Conservation (phyloP, 2,113 vertebrate genomes). For the Prinia subflava region DNA sequence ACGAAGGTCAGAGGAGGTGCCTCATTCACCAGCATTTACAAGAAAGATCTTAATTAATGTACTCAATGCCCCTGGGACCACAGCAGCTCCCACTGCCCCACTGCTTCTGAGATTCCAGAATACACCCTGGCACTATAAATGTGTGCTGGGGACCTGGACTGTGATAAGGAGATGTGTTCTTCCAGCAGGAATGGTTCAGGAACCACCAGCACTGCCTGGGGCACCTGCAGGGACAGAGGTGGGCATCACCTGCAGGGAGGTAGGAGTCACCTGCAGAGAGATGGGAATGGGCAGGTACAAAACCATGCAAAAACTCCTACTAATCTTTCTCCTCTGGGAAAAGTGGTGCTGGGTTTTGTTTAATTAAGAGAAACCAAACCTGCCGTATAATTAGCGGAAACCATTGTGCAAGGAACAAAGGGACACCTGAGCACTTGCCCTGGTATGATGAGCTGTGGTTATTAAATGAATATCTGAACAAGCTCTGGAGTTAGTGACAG, state of each 20-base stretch:
- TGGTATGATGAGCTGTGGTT: background rate
- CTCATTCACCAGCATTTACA: background rate
- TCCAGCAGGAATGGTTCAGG: rapidly evolving
- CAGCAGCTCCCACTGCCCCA: background rate
- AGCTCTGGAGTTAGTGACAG: background rate
- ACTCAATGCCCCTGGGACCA: rapidly evolving
- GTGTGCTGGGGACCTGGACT: background rate
- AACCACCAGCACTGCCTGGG: background rate
- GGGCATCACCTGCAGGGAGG: background rate
- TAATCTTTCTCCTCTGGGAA: background rate
- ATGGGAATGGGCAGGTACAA: background rate
- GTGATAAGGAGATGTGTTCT: background rate
- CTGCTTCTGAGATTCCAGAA: background rate
- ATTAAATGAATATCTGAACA: background rate
- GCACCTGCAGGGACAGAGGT: background rate
- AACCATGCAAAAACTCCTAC: background rate
- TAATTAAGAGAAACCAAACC: background rate
- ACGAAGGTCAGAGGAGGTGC: background rate
- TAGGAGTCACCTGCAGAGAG: background rate
- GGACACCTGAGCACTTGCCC: background rate
- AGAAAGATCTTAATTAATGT: background rate
- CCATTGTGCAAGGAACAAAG: background rate
- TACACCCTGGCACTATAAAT: rapidly evolving
- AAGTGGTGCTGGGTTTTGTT: background rate
- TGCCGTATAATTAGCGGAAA: background rate